Percentiles rank a stretch among this genome's conserved stretches.
Conservation (phyloP, 2,888 invertebrate genomes). For the Pecten maximus region DNA sequence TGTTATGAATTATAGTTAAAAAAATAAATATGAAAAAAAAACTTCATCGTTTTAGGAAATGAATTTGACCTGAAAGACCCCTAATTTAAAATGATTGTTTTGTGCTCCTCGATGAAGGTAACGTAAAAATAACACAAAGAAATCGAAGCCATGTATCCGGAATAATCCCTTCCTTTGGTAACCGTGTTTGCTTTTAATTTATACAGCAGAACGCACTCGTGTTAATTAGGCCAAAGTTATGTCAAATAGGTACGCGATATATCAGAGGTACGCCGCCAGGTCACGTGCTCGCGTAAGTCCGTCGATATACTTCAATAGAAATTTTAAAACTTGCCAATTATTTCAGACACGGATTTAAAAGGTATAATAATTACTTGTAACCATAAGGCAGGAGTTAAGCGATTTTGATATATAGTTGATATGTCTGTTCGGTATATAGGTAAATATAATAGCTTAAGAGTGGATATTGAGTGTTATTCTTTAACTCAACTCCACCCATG, state of each 20-base stretch:
- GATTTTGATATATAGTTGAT: neutral
- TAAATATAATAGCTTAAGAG: neutral
- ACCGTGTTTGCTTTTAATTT: conserved; percentile 25
- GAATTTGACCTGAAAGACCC: neutral
- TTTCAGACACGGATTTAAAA: neutral
- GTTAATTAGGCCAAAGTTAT: conserved; percentile 25
- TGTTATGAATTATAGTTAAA: neutral
- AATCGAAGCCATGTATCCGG: neutral
- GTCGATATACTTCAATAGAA: neutral
- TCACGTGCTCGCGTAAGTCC: neutral
- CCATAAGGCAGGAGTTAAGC: neutral
- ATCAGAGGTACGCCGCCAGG: neutral
- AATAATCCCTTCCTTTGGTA: conserved; percentile 1
- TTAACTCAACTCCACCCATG: neutral
- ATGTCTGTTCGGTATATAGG: neutral
- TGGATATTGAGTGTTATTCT: neutral
- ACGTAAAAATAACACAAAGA: neutral
- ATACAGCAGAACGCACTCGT: neutral
- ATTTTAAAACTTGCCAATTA: neutral
- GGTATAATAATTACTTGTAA: neutral
- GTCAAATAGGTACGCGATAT: neutral
- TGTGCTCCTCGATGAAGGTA: neutral
- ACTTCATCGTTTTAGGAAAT: neutral
- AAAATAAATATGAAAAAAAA: neutral
- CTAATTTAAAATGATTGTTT: neutral